Evolutionary conservation across 2,888 invertebrate species (phyloP).

Genomic region (Phasia obesa): DNA sequence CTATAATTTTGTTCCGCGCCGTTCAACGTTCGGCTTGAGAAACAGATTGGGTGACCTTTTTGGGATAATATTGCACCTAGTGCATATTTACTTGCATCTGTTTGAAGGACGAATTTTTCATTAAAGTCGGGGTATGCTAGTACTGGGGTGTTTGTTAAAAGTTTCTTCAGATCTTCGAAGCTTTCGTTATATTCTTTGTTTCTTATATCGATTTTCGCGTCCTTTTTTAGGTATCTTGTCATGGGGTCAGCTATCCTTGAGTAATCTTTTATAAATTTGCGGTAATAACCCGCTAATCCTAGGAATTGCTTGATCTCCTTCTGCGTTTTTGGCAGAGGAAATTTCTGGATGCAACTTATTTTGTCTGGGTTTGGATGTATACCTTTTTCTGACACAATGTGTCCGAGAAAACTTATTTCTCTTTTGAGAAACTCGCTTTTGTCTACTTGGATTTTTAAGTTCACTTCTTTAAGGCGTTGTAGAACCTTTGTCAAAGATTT

Average conservation of each 20-base stretch:
- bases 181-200: too few relatives aligned
- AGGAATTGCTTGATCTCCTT: slow-evolving; percentile 46
- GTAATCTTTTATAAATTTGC: slow-evolving; percentile 54
- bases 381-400: background rate
- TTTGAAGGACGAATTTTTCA: background rate
- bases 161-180: too few relatives aligned
- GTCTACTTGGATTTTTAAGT: slow-evolving; percentile 43
- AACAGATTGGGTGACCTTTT: slow-evolving; percentile 74
- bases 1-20: slow-evolving; percentile 72
- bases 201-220: too few relatives aligned
- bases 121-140: slow-evolving; percentile 23
- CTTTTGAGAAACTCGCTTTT: slow-evolving; percentile 39
- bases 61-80: slow-evolving; percentile 44
- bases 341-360: background rate
- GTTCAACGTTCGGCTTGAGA: slow-evolving; percentile 73
- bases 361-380: too few relatives aligned
- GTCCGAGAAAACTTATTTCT: background rate
- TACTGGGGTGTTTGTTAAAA: background rate
- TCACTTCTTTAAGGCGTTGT: too few relatives aligned
- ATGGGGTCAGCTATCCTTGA: slow-evolving; percentile 9
- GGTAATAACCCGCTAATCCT: slow-evolving; percentile 54
- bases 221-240: too few relatives aligned
- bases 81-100: background rate
- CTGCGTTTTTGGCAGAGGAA: background rate
- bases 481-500: slow-evolving; percentile 57